A percentile compares a stretch with the other conserved stretches of the same genome.
phyloP scores from a whole-genome alignment of 2,797 vertebrate species.

The Myripristis jacobus region DNA sequence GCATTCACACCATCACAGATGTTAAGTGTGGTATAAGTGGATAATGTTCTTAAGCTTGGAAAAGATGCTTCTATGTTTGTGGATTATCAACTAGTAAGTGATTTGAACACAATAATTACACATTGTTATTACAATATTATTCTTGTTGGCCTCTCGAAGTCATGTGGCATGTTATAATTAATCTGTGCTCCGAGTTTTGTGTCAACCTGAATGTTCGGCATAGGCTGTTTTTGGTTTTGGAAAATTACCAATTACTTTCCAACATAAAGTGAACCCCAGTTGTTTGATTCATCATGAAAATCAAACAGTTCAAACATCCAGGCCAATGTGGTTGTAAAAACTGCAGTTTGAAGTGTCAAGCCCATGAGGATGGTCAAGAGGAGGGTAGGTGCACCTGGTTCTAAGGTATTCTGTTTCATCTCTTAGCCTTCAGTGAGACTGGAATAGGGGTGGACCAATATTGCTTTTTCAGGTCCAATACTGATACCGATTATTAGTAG shows the following conservation, averaged over 20 bases:
- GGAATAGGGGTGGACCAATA: too few species aligned
- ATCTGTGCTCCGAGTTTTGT: background rate
- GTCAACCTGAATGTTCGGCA: background rate
- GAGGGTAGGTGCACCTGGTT: constrained; percentile 65
- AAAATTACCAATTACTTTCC: constrained; percentile 6
- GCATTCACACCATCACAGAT: constrained; percentile 26
- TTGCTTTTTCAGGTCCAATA: too few species aligned
- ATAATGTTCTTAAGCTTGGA: constrained; percentile 17
- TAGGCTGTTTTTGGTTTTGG: constrained; percentile 14
- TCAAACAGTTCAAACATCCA: constrained; percentile 60
- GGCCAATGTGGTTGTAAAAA: constrained; percentile 65
- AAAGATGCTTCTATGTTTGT: background rate
- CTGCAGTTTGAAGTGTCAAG: constrained; percentile 76
- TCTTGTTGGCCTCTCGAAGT: background rate
- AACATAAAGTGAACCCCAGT: constrained; percentile 13
- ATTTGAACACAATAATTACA: background rate
- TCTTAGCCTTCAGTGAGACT: constrained; percentile 33
- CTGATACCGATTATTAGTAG: too few species aligned
- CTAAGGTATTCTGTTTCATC: constrained; percentile 77
- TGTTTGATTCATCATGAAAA: constrained; percentile 37
- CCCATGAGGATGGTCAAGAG: constrained; percentile 55
- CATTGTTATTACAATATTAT: too few species aligned
- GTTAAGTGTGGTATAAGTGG: constrained; percentile 14
- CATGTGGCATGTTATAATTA: background rate
- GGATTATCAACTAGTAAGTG: background rate